Percentiles rank a stretch among this genome's conserved stretches.
Conservation (phyloP, 35 echinoderm and acorn worm genomes). For the Lytechinus pictus region DNA sequence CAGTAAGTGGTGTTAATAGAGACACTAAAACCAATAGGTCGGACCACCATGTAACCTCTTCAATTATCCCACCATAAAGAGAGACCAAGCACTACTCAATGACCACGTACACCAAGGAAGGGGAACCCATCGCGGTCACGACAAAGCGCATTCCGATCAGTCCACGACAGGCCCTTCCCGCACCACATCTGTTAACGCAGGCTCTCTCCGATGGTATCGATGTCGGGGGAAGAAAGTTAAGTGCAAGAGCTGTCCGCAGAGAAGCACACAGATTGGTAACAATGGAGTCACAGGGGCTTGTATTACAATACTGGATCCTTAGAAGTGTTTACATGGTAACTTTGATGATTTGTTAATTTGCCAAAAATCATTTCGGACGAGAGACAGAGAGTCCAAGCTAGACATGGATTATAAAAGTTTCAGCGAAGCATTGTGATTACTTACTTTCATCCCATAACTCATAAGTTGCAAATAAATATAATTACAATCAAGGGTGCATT, state of each 20-base stretch:
- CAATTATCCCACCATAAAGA: background rate
- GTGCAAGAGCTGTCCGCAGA: background rate
- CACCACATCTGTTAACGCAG: background rate
- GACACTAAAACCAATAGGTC: background rate
- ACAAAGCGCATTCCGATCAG: background rate
- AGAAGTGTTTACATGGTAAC: too few species aligned
- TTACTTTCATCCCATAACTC: too few species aligned
- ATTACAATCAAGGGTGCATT: too few species aligned
- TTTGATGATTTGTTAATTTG: too few species aligned
- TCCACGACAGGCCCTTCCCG: background rate
- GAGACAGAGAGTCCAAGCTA: too few species aligned
- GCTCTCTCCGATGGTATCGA: background rate
- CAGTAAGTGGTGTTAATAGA: background rate
- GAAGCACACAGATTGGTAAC: background rate
- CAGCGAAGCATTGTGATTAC: too few species aligned
- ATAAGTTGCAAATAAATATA: too few species aligned
- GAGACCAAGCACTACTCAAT: background rate
- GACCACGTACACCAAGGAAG: background rate
- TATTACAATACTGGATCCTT: background rate
- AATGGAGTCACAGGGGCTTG: background rate
- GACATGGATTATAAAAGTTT: too few species aligned
- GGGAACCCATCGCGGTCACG: background rate
- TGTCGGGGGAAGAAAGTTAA: background rate
- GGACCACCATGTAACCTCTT: background rate
- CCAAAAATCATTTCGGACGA: too few species aligned